phyloP scores from a whole-genome alignment of 1,140 invertebrate genomes.

The Epicauta chinensis region DNA sequence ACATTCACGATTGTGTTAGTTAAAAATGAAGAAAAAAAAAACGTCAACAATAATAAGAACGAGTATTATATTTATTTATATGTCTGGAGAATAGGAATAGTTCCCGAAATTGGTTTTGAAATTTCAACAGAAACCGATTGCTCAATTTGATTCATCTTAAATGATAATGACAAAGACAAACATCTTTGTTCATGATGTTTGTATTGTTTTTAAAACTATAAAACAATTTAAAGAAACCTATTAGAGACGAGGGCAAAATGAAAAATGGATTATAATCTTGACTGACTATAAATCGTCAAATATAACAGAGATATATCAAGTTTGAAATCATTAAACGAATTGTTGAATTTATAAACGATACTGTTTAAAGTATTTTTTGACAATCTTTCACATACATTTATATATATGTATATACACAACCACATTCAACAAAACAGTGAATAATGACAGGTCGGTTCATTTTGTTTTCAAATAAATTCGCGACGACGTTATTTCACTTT shows the following conservation, averaged over 20 bases:
- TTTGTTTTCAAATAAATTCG: conserved; percentile 28
- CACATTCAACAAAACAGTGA: conserved; percentile 11
- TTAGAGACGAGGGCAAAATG: not conserved
- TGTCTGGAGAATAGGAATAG: too few species aligned
- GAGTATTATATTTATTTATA: too few species aligned
- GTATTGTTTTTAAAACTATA: too few species aligned
- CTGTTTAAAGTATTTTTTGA: conserved; percentile 2
- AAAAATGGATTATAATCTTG: conserved; percentile 15
- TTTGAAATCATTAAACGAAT: conserved; percentile 19
- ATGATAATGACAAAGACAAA: too few species aligned
- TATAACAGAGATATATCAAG: conserved; percentile 6
- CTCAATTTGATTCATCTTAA: too few species aligned
- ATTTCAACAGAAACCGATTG: too few species aligned
- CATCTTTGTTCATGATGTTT: too few species aligned
- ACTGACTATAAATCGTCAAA: too few species aligned
- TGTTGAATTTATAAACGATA: conserved; percentile 21
- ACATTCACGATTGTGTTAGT: too few species aligned
- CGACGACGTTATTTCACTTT: conserved; percentile 18
- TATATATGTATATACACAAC: not conserved
- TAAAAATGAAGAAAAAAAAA: too few species aligned
- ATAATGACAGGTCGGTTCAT: conserved; percentile 24
- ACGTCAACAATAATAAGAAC: too few species aligned
- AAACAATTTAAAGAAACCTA: not conserved
- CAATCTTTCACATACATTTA: not conserved
- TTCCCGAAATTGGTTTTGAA: too few species aligned